A percentile compares a stretch with the other conserved stretches of the same genome.
Evolutionary conservation across 2,113 vertebrate species (phyloP).

Genomic region (Hypomesus transpacificus): DNA sequence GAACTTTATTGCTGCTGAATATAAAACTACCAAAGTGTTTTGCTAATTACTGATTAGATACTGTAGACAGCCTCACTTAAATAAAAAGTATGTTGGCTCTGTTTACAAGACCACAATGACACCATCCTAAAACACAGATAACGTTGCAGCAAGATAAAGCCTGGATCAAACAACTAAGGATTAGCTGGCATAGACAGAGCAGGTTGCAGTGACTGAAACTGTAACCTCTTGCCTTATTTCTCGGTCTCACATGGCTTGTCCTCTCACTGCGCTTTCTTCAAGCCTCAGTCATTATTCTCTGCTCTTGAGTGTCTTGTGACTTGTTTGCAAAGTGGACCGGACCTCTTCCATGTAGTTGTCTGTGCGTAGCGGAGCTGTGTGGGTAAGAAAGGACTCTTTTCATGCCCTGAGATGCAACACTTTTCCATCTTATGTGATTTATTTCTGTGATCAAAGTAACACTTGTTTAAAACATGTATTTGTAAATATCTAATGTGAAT

Average conservation of each 20-base stretch:
- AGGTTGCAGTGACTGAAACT: neutral
- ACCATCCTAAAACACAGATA: no score
- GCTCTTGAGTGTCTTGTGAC: conserved; percentile 67
- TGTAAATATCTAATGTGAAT: conserved; percentile 6
- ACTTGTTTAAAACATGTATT: conserved; percentile 26
- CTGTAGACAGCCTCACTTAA: no score
- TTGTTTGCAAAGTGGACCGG: conserved; percentile 59
- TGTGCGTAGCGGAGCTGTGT: conserved; percentile 27
- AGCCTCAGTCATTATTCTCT: conserved; percentile 56
- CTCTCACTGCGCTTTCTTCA: conserved; percentile 35
- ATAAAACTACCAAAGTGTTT: no score
- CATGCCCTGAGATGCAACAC: conserved; percentile 43
- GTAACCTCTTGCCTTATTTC: neutral
- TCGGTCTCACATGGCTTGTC: conserved; percentile 40
- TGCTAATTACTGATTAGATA: no score
- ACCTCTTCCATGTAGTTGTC: conserved; percentile 47
- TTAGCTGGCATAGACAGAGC: no score
- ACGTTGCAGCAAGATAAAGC: no score
- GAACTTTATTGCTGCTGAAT: no score
- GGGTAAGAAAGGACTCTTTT: conserved; percentile 56
- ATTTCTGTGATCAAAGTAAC: conserved; percentile 38
- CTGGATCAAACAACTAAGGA: no score
- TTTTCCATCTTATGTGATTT: conserved; percentile 36
- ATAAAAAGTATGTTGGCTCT: no score
- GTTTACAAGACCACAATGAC: no score